These are phyloP conservation scores for Tinea semifulvella DNA, from an alignment of 2,888 invertebrate genomes.

Conservation along the genomic window DNA sequence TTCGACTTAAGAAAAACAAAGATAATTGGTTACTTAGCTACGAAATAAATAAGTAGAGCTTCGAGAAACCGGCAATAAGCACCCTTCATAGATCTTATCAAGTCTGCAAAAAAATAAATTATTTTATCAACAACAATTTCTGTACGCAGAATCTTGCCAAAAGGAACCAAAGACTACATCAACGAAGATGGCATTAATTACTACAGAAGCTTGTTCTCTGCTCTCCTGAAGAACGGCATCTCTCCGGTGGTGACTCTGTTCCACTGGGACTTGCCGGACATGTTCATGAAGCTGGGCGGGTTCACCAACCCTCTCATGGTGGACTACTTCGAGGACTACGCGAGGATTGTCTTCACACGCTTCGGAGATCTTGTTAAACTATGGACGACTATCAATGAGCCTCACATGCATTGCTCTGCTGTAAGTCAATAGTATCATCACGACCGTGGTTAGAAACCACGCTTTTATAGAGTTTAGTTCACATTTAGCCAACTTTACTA, in stretches of 20 bases:
- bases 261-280: conserved; percentile 68
- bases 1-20: no score
- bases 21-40: no score
- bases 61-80: no score
- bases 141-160: conserved; percentile 75
- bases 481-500: no score
- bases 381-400: conserved; percentile 84
- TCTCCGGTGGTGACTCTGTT: conserved; percentile 74
- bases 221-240: conserved; percentile 70
- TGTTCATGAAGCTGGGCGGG: conserved; percentile 58
- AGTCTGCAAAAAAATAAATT: no score
- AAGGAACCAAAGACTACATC: conserved; percentile 70
- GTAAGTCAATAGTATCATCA: no score
- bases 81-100: no score
- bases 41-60: no score
- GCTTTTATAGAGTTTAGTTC: no score
- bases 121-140: no score
- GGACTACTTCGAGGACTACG: conserved; percentile 65
- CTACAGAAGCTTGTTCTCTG: conserved; percentile 79
- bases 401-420: conserved; percentile 60
- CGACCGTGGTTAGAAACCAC: no score
- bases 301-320: conserved; percentile 61
- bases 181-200: conserved; percentile 76
- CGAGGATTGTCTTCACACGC: conserved; percentile 59
- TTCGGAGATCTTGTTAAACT: conserved; percentile 71